A percentile compares a stretch with the other conserved stretches of the same genome.
phyloP scores from a whole-genome alignment of 2,888 invertebrate species.

The Cheilosia vernalis region DNA sequence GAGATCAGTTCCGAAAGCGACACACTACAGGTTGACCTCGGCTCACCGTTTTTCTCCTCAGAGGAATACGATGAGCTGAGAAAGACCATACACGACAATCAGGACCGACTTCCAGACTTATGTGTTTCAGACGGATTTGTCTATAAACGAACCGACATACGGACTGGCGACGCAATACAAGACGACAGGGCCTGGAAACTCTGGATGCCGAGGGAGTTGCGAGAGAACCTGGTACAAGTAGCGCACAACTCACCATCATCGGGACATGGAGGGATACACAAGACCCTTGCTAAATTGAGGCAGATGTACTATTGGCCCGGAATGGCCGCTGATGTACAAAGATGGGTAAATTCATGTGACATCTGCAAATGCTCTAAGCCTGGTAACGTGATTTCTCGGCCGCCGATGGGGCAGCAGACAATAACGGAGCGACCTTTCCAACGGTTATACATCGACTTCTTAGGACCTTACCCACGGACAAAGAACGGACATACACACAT shows the following conservation, averaged over 20 bases:
- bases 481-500: slow-evolving; percentile 33
- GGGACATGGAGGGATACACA: neutral
- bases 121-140: neutral
- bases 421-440: slow-evolving; percentile 37
- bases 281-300: too few species aligned
- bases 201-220: neutral
- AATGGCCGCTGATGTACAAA: neutral
- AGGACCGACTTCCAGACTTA: neutral
- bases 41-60: too few species aligned
- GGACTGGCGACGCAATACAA: neutral
- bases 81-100: neutral
- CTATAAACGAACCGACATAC: neutral
- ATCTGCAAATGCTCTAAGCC: neutral
- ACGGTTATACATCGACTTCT: slow-evolving; percentile 44
- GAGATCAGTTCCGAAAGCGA: neutral
- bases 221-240: neutral
- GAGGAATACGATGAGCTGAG: too few species aligned
- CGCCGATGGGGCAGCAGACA: slow-evolving; percentile 24
- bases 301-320: neutral
- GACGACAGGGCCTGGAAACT: neutral
- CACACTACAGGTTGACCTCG: neutral
- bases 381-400: neutral
- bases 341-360: neutral
- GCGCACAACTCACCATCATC: neutral
- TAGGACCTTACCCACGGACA: slow-evolving; percentile 19